These are phyloP conservation scores for Acleris laterana DNA, from an alignment of 2,888 invertebrate genomes.

Conservation along the genomic window DNA sequence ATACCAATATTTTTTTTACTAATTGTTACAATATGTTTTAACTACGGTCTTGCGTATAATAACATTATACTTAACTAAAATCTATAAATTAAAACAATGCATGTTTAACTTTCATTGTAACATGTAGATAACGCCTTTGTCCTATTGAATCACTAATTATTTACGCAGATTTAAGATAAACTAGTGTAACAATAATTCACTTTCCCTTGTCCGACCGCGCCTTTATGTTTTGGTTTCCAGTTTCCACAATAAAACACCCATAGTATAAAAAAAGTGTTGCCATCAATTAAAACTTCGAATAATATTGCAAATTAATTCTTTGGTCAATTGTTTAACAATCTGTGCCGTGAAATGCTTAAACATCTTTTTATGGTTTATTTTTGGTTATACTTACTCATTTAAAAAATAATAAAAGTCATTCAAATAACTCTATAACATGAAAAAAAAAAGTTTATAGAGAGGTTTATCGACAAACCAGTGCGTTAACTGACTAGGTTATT, in stretches of 20 bases:
- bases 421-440: too few relatives aligned
- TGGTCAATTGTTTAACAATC: constrained; percentile 13
- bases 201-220: constrained; percentile 25
- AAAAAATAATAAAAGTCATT: too few relatives aligned
- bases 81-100: constrained; percentile 27
- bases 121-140: constrained; percentile 28
- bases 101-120: constrained; percentile 30
- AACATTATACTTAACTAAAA: constrained; percentile 11
- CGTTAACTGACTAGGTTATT: too few relatives aligned
- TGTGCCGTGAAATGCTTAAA: background rate
- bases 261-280: constrained; percentile 1
- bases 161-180: constrained; percentile 35
- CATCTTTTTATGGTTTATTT: too few relatives aligned
- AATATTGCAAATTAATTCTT: constrained; percentile 17
- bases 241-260: constrained; percentile 38
- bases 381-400: too few relatives aligned
- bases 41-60: constrained; percentile 20
- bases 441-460: too few relatives aligned
- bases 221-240: constrained; percentile 36
- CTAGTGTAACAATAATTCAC: constrained; percentile 37
- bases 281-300: constrained; percentile 14
- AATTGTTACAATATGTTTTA: background rate
- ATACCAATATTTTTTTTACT: background rate
- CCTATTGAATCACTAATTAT: constrained; percentile 32
- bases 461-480: too few relatives aligned